A percentile compares a stretch with the other conserved stretches of the same genome.
phyloP scores from a whole-genome alignment of 2,888 invertebrate genomes.

The Ochropacha duplaris region DNA sequence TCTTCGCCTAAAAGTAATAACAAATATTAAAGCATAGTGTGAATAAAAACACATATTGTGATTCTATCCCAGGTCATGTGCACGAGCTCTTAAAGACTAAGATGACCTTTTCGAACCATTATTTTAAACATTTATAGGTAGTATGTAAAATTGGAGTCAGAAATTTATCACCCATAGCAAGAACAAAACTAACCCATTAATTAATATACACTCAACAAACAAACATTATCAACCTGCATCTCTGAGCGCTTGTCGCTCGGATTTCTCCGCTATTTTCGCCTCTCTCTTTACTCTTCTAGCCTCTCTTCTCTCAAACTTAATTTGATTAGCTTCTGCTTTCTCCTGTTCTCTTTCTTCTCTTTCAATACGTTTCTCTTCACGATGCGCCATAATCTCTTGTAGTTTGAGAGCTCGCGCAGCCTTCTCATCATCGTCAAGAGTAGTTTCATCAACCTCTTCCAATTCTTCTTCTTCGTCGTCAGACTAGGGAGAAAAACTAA shows the following conservation, averaged over 20 bases:
- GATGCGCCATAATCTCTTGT: conserved; percentile 42
- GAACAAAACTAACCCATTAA: too few relatives aligned
- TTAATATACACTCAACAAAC: background rate
- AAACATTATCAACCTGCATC: conserved; percentile 51
- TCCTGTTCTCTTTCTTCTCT: conserved; percentile 51
- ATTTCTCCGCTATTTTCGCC: conserved; percentile 50
- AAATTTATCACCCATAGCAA: too few relatives aligned
- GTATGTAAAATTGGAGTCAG: conserved; percentile 1
- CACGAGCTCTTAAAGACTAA: too few relatives aligned
- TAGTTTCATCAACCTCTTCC: conserved; percentile 70
- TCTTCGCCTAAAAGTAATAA: conserved; percentile 52
- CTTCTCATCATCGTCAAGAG: conserved; percentile 70
- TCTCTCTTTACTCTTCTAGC: conserved; percentile 60
- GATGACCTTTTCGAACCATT: too few relatives aligned
- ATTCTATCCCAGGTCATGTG: too few relatives aligned
- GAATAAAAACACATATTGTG: too few relatives aligned
- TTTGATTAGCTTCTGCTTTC: conserved; percentile 49
- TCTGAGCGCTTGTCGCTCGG: conserved; percentile 55
- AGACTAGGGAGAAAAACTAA: conserved; percentile 31
- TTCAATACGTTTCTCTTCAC: conserved; percentile 50
- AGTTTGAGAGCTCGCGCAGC: conserved; percentile 53
- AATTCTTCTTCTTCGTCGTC: conserved; percentile 57
- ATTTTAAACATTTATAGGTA: too few relatives aligned
- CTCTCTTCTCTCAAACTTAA: conserved; percentile 62
- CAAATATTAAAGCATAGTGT: too few relatives aligned